Evolutionary conservation across 2,888 invertebrate species (phyloP), one percentile per base, ranked within the genome.

Genomic region (Drosophila flavopinicola): DNA sequence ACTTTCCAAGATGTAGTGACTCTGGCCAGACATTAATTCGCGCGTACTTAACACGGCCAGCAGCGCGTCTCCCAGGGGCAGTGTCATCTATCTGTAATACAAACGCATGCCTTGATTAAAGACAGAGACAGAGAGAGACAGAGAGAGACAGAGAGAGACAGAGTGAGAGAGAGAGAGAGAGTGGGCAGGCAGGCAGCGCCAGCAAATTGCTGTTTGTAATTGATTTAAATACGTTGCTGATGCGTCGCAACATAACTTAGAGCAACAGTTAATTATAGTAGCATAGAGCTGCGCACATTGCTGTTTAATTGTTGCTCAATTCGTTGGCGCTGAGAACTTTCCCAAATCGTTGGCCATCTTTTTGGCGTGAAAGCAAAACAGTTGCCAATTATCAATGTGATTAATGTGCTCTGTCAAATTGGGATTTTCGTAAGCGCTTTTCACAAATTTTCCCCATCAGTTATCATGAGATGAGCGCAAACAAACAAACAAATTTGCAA

Each of bases 201-300:
- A 54, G 77, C 83, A 88, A 88, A 88, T 88, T 88, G 88, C 78
- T 68, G 75, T 75, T 82, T 78, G 88, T 88, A 88, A 88, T 88
- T 88, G 88, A 88, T 88, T 88, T 88, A 88, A 88, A 88, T 88
- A 88, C 79, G 87, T 80, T 82, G 85, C 84, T 73, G 88, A 79
- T 86, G 88, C 85, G 83, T 86, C 70, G 84, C 86, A 80, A 85
- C n/a, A 85, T 88, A 88, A 87, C 79, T 88, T 82, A 75, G 56
- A 68, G 72, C 54, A 17, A 25, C 57, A 67, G 67, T 67, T 69
- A 67, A 69, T 69, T 60, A 60, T 60, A 58, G n/a, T 52, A 7
- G 20, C 78, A 68, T 66, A 68, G 68, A 53, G 66, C 47, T 35
- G 48, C 53, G 48, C 53, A 72, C 51, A 54, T 54, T 68, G 56